Percentiles rank a stretch among this genome's conserved stretches.
Conservation (phyloP, 2,797 vertebrate species). For the Glossophaga mutica region DNA sequence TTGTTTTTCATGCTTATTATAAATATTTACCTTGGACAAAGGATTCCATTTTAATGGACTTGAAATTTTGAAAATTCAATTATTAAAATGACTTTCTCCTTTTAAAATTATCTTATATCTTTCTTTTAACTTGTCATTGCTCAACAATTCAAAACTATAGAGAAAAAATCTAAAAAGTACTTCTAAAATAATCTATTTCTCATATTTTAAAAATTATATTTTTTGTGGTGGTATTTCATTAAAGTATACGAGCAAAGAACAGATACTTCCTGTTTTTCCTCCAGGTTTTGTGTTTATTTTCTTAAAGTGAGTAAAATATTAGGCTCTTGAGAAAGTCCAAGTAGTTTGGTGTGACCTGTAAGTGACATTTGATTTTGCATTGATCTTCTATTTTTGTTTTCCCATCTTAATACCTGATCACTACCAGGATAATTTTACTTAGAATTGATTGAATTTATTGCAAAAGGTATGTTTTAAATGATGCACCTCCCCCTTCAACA, state of each 20-base stretch:
- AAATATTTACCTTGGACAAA: conserved; percentile 69
- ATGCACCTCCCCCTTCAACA: neutral
- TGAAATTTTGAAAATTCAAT: conserved; percentile 49
- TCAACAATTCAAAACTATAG: neutral
- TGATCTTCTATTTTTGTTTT: neutral
- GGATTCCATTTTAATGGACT: conserved; percentile 31
- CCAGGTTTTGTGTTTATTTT: neutral
- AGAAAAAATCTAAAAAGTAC: neutral
- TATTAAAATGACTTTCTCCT: neutral
- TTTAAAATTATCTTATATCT: neutral
- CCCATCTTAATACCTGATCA: neutral
- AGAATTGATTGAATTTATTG: neutral
- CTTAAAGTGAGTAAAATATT: neutral
- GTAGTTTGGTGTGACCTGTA: neutral
- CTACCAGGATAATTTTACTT: neutral
- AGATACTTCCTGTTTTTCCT: neutral
- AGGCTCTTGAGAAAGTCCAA: neutral
- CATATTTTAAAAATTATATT: neutral
- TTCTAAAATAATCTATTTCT: conserved; percentile 10
- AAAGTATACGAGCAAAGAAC: neutral
- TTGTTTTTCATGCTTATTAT: conserved; percentile 44
- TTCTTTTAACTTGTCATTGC: conserved; percentile 25
- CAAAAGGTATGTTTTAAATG: neutral
- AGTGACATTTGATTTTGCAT: neutral
- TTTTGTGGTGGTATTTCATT: neutral